Conservation (phyloP, 1,140 invertebrate genomes). For the Pogonomyrmex californicus region DNA sequence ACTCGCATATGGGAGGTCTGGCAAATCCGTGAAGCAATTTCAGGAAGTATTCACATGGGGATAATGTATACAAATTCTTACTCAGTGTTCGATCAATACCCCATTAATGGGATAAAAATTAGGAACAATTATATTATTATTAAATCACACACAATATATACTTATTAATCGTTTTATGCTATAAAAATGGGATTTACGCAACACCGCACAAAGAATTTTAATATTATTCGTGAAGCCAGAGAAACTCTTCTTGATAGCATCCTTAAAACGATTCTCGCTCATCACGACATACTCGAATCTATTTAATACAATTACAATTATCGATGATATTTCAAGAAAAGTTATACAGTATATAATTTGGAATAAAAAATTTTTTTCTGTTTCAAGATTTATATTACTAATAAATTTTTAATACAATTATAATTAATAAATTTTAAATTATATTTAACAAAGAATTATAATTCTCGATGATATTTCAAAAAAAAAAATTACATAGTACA, state of each 20-base stretch:
- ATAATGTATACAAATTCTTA: constrained; percentile 30
- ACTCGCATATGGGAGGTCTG: constrained; percentile 29
- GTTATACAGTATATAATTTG: not conserved
- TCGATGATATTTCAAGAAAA: not conserved
- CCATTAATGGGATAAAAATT: not conserved
- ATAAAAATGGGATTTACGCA: not conserved
- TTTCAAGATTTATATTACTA: not conserved
- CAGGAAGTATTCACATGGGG: constrained; percentile 25
- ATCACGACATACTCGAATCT: not conserved
- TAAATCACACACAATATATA: not conserved
- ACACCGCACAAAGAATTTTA: no score
- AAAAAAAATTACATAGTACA: not conserved
- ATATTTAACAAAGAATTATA: not conserved
- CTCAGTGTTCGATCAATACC: constrained; percentile 21
- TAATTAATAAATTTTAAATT: not conserved
- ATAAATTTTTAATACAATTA: not conserved
- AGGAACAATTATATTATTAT: constrained; percentile 9
- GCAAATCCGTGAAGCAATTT: constrained; percentile 59
- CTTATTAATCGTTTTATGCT: not conserved
- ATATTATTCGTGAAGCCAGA: no score
- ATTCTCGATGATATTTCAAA: not conserved
- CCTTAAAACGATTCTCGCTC: not conserved
- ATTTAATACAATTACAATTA: not conserved
- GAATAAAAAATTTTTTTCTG: no score
- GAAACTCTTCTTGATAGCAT: not conserved